These are phyloP conservation scores for Chrysocyon brachyurus DNA, from an alignment of 2,797 vertebrate species.

Conservation along the genomic window DNA sequence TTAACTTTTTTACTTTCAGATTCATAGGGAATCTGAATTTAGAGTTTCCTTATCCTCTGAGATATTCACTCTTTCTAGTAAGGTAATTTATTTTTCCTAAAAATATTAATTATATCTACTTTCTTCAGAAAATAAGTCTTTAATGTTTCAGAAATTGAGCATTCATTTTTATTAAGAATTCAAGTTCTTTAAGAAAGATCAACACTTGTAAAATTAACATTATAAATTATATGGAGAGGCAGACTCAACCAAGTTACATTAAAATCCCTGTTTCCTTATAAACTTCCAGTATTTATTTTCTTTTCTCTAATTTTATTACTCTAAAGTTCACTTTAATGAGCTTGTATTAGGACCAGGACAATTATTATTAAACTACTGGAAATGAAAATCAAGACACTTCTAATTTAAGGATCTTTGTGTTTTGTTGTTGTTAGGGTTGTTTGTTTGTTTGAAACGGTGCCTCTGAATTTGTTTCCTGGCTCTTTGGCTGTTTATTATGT, in stretches of 20 bases:
- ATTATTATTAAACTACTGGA: constrained; percentile 82
- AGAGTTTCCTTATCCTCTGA: constrained; percentile 20
- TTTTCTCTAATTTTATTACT: constrained; percentile 81
- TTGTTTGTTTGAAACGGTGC: background rate
- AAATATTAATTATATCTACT: constrained; percentile 15
- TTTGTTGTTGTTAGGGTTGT: background rate
- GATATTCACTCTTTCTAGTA: constrained; percentile 16
- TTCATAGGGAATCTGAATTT: constrained; percentile 27
- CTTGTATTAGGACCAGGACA: constrained; percentile 73
- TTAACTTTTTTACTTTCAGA: background rate
- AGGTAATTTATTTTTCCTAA: background rate
- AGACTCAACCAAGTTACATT: constrained; percentile 48
- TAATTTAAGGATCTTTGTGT: background rate
- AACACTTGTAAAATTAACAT: constrained; percentile 76
- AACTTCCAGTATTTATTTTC: constrained; percentile 83
- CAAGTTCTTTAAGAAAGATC: constrained; percentile 69
- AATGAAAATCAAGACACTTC: constrained; percentile 72
- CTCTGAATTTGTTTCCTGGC: constrained; percentile 16
- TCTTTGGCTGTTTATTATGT: constrained; percentile 52
- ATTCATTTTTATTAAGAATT: constrained; percentile 67
- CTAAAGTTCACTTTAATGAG: constrained; percentile 66
- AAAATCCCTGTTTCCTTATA: constrained; percentile 77
- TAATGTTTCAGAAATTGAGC: constrained; percentile 60
- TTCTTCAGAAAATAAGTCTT: constrained; percentile 61
- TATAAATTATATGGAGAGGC: constrained; percentile 68